phyloP scores from a whole-genome alignment of 2,113 vertebrate species.

The Hippopotamus amphibius region DNA sequence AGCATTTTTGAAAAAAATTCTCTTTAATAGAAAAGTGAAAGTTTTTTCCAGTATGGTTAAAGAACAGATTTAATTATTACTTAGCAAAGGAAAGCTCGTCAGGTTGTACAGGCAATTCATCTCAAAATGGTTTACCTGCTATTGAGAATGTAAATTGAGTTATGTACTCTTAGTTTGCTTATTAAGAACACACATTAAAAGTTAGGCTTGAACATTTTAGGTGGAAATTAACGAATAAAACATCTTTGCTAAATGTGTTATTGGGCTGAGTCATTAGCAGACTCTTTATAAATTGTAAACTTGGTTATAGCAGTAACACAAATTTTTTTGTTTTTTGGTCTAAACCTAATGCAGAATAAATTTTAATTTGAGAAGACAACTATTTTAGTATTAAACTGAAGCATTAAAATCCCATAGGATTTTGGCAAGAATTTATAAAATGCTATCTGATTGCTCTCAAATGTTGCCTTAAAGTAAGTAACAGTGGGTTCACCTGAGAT shows the following conservation, averaged over 20 bases:
- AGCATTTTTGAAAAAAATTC: neutral
- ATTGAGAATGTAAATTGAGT: neutral
- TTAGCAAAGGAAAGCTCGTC: neutral
- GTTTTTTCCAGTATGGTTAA: neutral
- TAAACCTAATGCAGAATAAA: slow-evolving; percentile 2
- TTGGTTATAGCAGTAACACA: neutral
- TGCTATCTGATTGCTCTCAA: neutral
- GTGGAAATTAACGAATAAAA: slow-evolving; percentile 33
- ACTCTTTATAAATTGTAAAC: neutral
- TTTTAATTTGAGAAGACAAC: neutral
- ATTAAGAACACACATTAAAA: neutral
- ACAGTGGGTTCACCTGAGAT: neutral
- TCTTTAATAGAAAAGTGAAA: neutral
- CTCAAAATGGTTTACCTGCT: neutral
- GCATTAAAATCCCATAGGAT: neutral
- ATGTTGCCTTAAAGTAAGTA: neutral
- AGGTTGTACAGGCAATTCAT: neutral
- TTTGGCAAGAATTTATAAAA: neutral
- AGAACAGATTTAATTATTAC: neutral
- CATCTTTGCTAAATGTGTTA: neutral
- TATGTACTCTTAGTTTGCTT: neutral
- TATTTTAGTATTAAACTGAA: slow-evolving; percentile 15
- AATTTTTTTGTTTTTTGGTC: neutral
- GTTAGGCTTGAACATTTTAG: neutral
- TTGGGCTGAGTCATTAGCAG: neutral